Evolutionary conservation across 2,113 vertebrate species (phyloP).

Genomic region (Campylorhamphus procurvoides): DNA sequence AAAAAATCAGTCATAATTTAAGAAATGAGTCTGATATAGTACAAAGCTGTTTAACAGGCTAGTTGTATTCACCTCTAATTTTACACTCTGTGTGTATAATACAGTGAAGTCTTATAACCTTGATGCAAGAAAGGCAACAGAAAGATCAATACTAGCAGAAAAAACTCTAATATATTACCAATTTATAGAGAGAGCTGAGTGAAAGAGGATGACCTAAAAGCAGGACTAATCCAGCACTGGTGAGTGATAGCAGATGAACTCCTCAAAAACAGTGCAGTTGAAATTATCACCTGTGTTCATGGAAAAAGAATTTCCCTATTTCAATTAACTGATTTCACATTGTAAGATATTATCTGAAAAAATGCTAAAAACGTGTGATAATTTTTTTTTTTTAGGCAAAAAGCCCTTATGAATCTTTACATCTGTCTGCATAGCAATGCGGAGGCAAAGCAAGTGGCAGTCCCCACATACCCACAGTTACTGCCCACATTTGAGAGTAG

Average conservation of each 20-base stretch:
- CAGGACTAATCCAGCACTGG: not conserved
- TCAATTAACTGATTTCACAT: not conserved
- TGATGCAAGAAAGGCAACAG: not conserved
- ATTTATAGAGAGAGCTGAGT: not conserved
- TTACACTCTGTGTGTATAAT: not conserved
- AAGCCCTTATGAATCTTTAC: not conserved
- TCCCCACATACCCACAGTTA: not conserved
- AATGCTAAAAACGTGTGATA: not conserved
- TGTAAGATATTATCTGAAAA: not conserved
- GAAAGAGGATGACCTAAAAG: not conserved
- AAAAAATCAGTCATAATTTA: not conserved
- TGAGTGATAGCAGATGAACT: not conserved
- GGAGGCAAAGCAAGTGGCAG: not conserved
- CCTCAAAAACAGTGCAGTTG: not conserved
- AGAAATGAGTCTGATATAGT: not conserved
- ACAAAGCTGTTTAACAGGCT: not conserved
- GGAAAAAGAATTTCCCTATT: not conserved
- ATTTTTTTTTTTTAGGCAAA: not conserved
- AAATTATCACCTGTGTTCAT: not conserved
- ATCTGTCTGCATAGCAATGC: not conserved
- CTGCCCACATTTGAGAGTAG: not conserved
- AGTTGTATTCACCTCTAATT: not conserved
- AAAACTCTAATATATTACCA: not conserved
- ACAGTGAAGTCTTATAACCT: not conserved
- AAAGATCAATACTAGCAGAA: conserved; percentile 10